Evolutionary conservation across 2,888 invertebrate species (phyloP).

Genomic region (Anaspis maculata): DNA sequence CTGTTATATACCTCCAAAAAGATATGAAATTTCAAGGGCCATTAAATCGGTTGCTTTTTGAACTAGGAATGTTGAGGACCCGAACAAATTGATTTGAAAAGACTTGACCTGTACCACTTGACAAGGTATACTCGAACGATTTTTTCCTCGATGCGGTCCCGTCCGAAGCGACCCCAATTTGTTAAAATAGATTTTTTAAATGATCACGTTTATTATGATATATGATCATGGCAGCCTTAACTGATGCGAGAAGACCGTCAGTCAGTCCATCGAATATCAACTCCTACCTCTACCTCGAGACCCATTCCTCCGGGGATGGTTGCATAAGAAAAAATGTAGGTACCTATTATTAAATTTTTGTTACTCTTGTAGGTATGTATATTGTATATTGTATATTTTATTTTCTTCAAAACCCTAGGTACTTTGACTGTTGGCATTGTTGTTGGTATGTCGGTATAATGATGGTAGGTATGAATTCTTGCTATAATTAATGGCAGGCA

Average conservation of each 20-base stretch:
- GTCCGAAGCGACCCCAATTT: slow-evolving; percentile 14
- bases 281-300: background rate
- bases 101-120: slow-evolving; percentile 9
- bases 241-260: slow-evolving; percentile 2
- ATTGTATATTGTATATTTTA: too few species aligned
- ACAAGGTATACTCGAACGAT: slow-evolving; percentile 5
- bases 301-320: background rate
- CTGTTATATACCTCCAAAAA: slow-evolving; percentile 12
- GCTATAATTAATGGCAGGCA: too few species aligned
- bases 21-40: slow-evolving; percentile 16
- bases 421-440: too few species aligned
- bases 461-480: too few species aligned
- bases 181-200: slow-evolving; percentile 26
- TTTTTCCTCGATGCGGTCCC: slow-evolving; percentile 5
- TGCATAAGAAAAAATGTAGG: too few species aligned
- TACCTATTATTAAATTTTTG: too few species aligned
- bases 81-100: slow-evolving; percentile 15
- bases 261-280: background rate
- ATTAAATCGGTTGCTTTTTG: slow-evolving; percentile 9
- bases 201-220: slow-evolving; percentile 34
- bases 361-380: too few species aligned
- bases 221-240: slow-evolving; percentile 16
- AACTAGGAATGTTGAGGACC: slow-evolving; percentile 11
- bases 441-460: too few species aligned
- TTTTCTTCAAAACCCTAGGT: background rate